Evolutionary conservation across 2,113 vertebrate species (phyloP).

Genomic region (Antechinus stuartii): DNA sequence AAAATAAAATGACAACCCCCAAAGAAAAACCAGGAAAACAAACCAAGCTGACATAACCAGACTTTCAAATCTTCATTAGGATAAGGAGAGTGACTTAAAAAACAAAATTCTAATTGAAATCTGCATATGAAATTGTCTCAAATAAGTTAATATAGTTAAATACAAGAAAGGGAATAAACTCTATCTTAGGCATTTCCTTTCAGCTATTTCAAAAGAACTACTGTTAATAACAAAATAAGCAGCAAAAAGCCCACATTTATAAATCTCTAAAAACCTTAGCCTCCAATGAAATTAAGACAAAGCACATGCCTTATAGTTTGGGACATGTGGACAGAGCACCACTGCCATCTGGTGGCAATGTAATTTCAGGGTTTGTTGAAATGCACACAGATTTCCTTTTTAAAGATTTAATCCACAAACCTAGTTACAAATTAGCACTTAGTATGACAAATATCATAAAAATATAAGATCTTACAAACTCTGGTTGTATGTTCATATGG

Average conservation of each 20-base stretch:
- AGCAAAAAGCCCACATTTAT: background rate
- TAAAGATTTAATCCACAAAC: background rate
- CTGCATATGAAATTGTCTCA: background rate
- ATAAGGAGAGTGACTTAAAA: background rate
- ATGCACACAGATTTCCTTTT: background rate
- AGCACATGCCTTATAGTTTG: accelerated
- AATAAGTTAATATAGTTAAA: background rate
- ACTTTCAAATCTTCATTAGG: background rate
- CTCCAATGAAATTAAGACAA: background rate
- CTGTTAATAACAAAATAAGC: background rate
- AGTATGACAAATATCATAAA: background rate
- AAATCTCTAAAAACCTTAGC: background rate
- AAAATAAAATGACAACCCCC: background rate
- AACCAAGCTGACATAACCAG: background rate
- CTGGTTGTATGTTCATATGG: background rate
- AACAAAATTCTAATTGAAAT: background rate
- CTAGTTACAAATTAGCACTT: background rate
- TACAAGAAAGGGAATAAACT: background rate
- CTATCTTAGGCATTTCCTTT: background rate
- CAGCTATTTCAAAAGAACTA: background rate
- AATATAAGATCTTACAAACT: background rate
- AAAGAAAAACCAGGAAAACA: background rate
- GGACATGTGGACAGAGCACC: background rate
- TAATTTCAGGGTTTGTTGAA: background rate
- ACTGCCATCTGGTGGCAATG: constrained; percentile 53